Conservation (phyloP, 2,113 vertebrate genomes). For the Nyctibius bracteatus region DNA sequence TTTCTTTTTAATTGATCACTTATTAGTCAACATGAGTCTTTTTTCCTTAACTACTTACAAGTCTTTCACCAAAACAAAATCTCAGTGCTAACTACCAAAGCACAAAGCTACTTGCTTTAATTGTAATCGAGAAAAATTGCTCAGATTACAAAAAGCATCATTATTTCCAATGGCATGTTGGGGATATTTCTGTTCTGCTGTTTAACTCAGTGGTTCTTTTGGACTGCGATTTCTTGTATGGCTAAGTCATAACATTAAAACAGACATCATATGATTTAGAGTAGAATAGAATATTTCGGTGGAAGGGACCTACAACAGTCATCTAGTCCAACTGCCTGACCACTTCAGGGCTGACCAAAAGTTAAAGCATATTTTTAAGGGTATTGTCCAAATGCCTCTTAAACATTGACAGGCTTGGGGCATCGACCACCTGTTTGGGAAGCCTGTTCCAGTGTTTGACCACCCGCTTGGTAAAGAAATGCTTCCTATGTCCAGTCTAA, state of each 20-base stretch:
- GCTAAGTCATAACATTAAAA: background rate
- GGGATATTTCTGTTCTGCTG: background rate
- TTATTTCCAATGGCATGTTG: background rate
- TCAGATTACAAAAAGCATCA: rapidly evolving
- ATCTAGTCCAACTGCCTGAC: background rate
- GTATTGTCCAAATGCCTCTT: background rate
- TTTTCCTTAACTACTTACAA: background rate
- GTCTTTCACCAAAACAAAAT: background rate
- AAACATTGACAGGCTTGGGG: background rate
- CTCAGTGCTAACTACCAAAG: background rate
- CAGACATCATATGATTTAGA: background rate
- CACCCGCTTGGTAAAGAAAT: background rate
- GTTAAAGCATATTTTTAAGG: background rate
- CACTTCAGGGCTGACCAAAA: background rate
- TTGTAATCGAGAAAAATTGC: background rate
- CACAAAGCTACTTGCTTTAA: background rate
- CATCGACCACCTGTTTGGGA: rapidly evolving
- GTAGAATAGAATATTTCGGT: background rate
- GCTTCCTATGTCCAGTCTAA: background rate
- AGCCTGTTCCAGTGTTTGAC: background rate
- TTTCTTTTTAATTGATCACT: background rate
- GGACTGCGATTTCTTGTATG: background rate
- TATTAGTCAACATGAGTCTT: background rate
- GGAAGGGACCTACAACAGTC: background rate
- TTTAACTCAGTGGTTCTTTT: background rate